Percentiles rank a stretch among this genome's conserved stretches.
phyloP scores from a whole-genome alignment of 2,888 invertebrate species.

The Altica lythri region DNA sequence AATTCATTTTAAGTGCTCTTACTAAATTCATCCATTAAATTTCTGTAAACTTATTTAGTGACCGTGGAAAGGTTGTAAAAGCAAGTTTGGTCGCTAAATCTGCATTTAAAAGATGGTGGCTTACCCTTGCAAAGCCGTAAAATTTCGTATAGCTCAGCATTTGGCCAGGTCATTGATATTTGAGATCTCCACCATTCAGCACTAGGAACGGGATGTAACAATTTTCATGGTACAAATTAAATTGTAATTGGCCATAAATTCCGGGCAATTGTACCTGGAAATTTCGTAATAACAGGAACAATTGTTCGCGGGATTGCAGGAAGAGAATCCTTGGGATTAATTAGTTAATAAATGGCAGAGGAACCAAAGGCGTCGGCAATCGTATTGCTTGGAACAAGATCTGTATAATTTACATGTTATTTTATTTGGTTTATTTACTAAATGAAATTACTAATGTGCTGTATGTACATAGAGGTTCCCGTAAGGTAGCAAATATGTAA shows the following conservation, averaged over 20 bases:
- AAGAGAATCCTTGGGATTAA: conserved; percentile 28
- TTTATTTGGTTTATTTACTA: too few species aligned
- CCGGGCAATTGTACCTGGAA: conserved; percentile 30
- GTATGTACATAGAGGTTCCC: too few species aligned
- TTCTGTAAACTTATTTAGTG: conserved; percentile 1
- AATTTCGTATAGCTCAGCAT: conserved; percentile 24
- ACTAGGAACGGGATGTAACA: conserved; percentile 21
- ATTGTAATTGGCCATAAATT: conserved; percentile 32
- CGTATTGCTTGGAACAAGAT: too few species aligned
- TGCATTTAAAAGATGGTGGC: conserved; percentile 22
- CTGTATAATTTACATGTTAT: too few species aligned
- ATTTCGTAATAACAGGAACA: conserved; percentile 27
- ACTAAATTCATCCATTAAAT: too few species aligned
- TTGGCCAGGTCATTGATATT: conserved; percentile 27
- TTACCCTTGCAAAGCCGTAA: conserved; percentile 15
- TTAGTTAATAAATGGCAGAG: conserved; percentile 25
- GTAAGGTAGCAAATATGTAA: too few species aligned
- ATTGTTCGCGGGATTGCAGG: conserved; percentile 10
- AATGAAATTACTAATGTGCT: too few species aligned
- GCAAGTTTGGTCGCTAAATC: conserved; percentile 10
- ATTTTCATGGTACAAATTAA: conserved; percentile 29
- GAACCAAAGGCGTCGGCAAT: too few species aligned
- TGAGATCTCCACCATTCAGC: conserved; percentile 19
- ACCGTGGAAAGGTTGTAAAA: conserved; percentile 1
- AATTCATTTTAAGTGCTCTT: too few species aligned